These are phyloP conservation scores for Phaonia tiefii DNA, from an alignment of 2,888 invertebrate species.

Conservation along the genomic window DNA sequence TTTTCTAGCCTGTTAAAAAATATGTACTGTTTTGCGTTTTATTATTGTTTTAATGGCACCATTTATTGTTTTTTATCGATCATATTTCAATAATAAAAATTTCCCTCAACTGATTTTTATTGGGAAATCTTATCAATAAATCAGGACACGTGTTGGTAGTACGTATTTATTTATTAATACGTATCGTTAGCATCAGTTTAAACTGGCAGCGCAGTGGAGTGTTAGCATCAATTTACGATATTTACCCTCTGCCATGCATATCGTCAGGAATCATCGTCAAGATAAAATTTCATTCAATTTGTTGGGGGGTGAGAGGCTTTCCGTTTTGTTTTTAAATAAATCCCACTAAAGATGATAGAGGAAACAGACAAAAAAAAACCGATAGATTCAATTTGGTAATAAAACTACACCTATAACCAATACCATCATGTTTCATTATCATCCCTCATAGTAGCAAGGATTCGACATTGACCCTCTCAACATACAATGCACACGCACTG, in stretches of 20 bases:
- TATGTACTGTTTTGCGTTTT: background rate
- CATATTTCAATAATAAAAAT: conserved; percentile 28
- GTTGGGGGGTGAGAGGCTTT: background rate
- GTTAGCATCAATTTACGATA: conserved; percentile 4
- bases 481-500: too few species aligned
- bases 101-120: conserved; percentile 37
- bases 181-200: conserved; percentile 23
- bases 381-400: conserved; percentile 23
- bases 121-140: conserved; percentile 29
- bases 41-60: conserved; percentile 17
- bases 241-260: background rate
- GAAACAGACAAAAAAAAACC: background rate
- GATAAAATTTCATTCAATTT: conserved; percentile 8
- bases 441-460: background rate
- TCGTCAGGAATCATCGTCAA: background rate
- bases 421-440: too few species aligned
- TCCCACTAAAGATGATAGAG: background rate
- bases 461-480: background rate
- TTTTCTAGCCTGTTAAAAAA: background rate
- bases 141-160: conserved; percentile 37
- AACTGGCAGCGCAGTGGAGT: too few species aligned
- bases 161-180: conserved; percentile 19
- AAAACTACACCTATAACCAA: conserved; percentile 39
- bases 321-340: conserved; percentile 15
- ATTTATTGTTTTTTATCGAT: conserved; percentile 23